Evolutionary conservation across 2,888 invertebrate species (phyloP).

Genomic region (Aphidius colemani): DNA sequence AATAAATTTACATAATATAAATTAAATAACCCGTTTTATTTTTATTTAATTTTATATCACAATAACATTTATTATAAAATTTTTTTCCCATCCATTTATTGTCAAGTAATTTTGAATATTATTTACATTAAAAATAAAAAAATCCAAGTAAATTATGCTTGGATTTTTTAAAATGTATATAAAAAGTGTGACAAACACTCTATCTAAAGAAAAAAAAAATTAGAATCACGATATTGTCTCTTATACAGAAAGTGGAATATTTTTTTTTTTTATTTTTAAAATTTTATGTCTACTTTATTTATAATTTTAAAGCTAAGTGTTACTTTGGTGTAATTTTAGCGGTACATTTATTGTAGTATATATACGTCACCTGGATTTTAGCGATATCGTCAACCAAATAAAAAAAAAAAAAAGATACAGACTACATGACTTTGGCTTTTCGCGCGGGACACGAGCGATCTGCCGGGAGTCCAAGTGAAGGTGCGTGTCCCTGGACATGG

Average conservation of each 20-base stretch:
- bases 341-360: constrained; percentile 27
- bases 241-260: too few species aligned
- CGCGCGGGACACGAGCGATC: constrained; percentile 39
- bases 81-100: background rate
- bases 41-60: too few species aligned
- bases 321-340: constrained; percentile 28
- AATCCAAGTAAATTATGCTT: background rate
- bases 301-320: constrained; percentile 13
- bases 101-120: background rate
- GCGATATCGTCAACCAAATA: constrained; percentile 37
- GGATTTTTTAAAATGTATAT: too few species aligned
- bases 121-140: too few species aligned
- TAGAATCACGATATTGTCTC: too few species aligned
- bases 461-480: constrained; percentile 39
- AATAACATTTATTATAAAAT: background rate
- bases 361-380: constrained; percentile 23
- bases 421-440: constrained; percentile 53
- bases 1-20: too few species aligned
- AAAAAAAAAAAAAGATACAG: constrained; percentile 28
- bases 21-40: background rate
- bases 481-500: constrained; percentile 59
- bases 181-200: too few species aligned
- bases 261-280: background rate
- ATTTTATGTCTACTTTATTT: constrained; percentile 7
- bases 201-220: too few species aligned